A percentile compares a stretch with the other conserved stretches of the same genome.
phyloP scores from a whole-genome alignment of 2,797 vertebrate species.

The Alca torda region DNA sequence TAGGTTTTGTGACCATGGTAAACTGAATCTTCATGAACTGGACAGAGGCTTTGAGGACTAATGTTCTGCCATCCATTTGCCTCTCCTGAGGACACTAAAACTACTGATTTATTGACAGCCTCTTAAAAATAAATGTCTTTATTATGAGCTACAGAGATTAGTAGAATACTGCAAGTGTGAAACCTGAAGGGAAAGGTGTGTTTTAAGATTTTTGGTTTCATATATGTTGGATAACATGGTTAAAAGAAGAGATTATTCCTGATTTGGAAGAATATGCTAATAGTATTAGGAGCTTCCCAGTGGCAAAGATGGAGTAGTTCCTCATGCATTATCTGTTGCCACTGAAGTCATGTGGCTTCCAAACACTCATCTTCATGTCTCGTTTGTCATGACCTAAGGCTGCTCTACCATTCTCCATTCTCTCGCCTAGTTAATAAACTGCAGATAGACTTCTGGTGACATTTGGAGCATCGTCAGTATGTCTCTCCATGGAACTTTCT shows the following conservation, averaged over 20 bases:
- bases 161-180: background rate
- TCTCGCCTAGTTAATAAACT: background rate
- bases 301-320: background rate
- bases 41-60: background rate
- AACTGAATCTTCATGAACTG: background rate
- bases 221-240: background rate
- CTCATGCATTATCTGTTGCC: background rate
- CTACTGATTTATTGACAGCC: slow-evolving; percentile 31
- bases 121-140: slow-evolving; percentile 32
- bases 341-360: background rate
- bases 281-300: background rate
- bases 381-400: background rate
- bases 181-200: background rate
- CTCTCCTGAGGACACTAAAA: slow-evolving; percentile 11
- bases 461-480: background rate
- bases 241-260: background rate
- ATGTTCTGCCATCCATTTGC: background rate
- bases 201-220: background rate
- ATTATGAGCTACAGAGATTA: background rate
- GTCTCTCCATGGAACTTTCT: background rate
- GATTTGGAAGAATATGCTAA: background rate
- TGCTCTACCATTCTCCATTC: background rate
- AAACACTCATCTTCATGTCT: background rate
- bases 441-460: background rate
- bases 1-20: background rate